Conservation (phyloP, 1,140 invertebrate species). For the Bradysia coprophila region DNA sequence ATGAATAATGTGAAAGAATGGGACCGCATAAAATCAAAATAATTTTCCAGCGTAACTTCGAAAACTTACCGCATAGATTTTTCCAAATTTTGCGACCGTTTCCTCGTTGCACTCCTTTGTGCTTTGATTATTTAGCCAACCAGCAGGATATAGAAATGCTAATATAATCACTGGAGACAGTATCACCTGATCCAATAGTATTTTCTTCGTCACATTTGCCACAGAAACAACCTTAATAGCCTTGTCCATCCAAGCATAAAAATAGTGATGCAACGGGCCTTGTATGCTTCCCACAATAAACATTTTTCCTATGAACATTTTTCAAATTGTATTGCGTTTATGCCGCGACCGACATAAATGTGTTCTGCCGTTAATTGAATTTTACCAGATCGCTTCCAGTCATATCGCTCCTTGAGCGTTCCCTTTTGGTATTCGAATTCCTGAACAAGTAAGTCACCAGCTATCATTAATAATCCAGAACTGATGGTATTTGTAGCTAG, state of each 20-base stretch:
- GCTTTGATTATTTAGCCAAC: constrained; percentile 39
- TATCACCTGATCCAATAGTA: constrained; percentile 46
- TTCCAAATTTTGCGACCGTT: constrained; percentile 41
- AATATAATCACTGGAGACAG: constrained; percentile 53
- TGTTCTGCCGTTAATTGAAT: too few relatives aligned
- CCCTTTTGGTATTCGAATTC: constrained; percentile 35
- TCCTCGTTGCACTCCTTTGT: constrained; percentile 34
- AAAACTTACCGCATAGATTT: constrained; percentile 42
- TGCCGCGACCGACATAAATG: too few relatives aligned
- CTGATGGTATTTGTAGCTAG: constrained; percentile 46
- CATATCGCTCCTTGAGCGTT: constrained; percentile 25
- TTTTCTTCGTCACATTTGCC: constrained; percentile 43
- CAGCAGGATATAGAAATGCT: constrained; percentile 53
- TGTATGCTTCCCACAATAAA: constrained; percentile 44
- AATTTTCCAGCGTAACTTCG: too few relatives aligned
- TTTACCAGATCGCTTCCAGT: constrained; percentile 31
- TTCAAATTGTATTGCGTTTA: neutral
- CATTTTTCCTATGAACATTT: constrained; percentile 30
- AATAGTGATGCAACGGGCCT: constrained; percentile 60
- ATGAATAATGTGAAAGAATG: neutral
- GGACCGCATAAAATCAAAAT: neutral
- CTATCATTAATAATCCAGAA: constrained; percentile 43
- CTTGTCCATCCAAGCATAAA: constrained; percentile 54
- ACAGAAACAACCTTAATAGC: constrained; percentile 38
- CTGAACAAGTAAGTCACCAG: constrained; percentile 45